Evolutionary conservation across 2,797 vertebrate species (phyloP).

Genomic region (Allobates femoralis): DNA sequence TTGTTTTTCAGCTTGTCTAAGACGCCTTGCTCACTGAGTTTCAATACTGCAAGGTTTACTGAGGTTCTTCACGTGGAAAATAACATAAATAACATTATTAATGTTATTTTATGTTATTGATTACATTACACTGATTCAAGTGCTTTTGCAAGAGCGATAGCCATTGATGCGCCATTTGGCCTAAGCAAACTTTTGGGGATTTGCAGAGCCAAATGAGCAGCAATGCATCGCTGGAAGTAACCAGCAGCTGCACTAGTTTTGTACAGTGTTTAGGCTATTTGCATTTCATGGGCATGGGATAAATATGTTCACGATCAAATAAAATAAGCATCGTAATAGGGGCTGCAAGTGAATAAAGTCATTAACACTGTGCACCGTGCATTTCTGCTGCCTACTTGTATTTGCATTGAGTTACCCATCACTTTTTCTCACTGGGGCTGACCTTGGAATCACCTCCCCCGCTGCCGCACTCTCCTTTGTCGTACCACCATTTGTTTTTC

Average conservation of each 20-base stretch:
- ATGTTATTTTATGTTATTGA: slow-evolving; percentile 99
- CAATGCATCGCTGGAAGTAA: slow-evolving; percentile 99
- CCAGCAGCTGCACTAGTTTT: slow-evolving; percentile 93
- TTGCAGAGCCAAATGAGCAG: slow-evolving; percentile 99
- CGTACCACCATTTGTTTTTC: slow-evolving; percentile 99
- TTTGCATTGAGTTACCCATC: slow-evolving; percentile 99
- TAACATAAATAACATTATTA: slow-evolving; percentile 99
- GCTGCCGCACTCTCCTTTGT: slow-evolving; percentile 99
- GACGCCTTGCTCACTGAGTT: slow-evolving; percentile 99
- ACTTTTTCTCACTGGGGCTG: slow-evolving; percentile 99
- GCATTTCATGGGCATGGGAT: not conserved
- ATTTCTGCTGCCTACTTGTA: slow-evolving; percentile 98
- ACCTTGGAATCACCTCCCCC: slow-evolving; percentile 99
- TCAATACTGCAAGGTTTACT: slow-evolving; percentile 99
- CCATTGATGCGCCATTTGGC: slow-evolving; percentile 99
- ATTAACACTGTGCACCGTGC: slow-evolving; percentile 87
- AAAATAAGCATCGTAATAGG: not conserved
- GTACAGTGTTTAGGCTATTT: slow-evolving; percentile 61
- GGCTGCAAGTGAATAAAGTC: slow-evolving; percentile 32
- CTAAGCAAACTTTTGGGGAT: slow-evolving; percentile 95
- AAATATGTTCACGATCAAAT: not conserved
- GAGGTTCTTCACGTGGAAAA: slow-evolving; percentile 99
- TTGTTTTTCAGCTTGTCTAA: slow-evolving; percentile 99
- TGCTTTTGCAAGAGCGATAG: slow-evolving; percentile 92
- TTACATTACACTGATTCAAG: slow-evolving; percentile 99